These are phyloP conservation scores for Phainopepla nitens DNA, from an alignment of 2,113 vertebrate species.

Conservation along the genomic window DNA sequence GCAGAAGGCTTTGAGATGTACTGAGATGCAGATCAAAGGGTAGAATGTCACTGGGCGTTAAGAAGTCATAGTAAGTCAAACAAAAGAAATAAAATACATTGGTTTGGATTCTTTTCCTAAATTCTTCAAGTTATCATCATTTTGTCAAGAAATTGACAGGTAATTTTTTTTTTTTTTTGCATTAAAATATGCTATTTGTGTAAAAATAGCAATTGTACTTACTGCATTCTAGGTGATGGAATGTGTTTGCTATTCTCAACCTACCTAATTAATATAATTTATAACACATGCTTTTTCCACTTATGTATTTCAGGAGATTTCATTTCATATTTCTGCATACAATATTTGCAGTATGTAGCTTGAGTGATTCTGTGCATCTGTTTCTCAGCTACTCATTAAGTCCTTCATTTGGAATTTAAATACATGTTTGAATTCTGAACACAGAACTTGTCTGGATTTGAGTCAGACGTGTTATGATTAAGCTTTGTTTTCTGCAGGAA, in stretches of 20 bases:
- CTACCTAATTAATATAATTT: background rate
- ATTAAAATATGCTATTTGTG: background rate
- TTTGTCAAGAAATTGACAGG: background rate
- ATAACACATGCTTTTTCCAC: background rate
- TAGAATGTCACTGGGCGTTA: background rate
- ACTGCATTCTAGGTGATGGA: background rate
- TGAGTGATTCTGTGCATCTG: background rate
- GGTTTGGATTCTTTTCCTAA: background rate
- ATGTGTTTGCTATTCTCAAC: background rate
- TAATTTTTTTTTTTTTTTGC: background rate
- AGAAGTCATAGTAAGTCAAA: background rate
- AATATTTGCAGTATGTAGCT: background rate
- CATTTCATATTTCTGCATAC: background rate
- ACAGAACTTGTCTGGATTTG: background rate
- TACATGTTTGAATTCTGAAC: background rate
- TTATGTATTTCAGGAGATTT: background rate
- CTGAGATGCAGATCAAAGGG: background rate
- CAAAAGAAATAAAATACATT: background rate
- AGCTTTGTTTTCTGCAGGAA: constrained; percentile 4
- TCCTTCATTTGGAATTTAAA: constrained; percentile 2
- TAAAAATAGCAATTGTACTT: background rate
- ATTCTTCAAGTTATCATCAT: background rate
- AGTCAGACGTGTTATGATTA: background rate
- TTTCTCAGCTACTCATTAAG: constrained; percentile 8
- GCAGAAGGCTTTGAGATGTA: background rate